Evolutionary conservation across 2,797 vertebrate genomes (phyloP).

Genomic region (Sternarchorhynchus goeldii): DNA sequence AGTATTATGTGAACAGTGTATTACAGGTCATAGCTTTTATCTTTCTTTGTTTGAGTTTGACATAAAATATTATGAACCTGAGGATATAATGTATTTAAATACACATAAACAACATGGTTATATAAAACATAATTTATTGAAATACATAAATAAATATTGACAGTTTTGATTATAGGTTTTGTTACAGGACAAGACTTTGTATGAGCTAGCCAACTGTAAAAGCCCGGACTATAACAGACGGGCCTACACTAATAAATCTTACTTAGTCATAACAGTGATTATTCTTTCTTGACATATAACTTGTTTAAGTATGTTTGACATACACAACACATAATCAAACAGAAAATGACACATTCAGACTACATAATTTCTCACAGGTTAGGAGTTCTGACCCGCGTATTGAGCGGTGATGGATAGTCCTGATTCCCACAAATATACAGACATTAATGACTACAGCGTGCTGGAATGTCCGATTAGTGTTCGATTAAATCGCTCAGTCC

Average conservation of each 20-base stretch:
- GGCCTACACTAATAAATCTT: constrained; percentile 37
- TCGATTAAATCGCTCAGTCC: constrained; percentile 73
- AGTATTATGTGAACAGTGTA: background rate
- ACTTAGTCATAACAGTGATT: constrained; percentile 38
- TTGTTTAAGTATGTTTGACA: constrained; percentile 48
- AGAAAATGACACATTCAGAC: constrained; percentile 35
- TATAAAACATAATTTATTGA: constrained; percentile 69
- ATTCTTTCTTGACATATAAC: constrained; percentile 37
- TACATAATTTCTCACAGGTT: constrained; percentile 38
- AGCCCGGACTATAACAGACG: constrained; percentile 50
- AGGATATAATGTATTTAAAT: background rate
- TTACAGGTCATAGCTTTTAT: background rate
- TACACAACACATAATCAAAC: constrained; percentile 54
- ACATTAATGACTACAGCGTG: constrained; percentile 40
- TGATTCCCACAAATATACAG: constrained; percentile 45
- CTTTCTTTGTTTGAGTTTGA: no score
- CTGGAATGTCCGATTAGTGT: constrained; percentile 10
- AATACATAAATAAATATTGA: constrained; percentile 54
- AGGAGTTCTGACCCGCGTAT: constrained; percentile 8
- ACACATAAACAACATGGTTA: constrained; percentile 29
- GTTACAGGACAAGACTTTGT: constrained; percentile 42
- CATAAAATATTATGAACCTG: no score
- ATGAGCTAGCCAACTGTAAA: constrained; percentile 50
- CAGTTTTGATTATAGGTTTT: constrained; percentile 34
- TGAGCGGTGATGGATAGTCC: no score